Conservation (phyloP, 2,797 vertebrate species). For the Taeniopygia guttata region DNA sequence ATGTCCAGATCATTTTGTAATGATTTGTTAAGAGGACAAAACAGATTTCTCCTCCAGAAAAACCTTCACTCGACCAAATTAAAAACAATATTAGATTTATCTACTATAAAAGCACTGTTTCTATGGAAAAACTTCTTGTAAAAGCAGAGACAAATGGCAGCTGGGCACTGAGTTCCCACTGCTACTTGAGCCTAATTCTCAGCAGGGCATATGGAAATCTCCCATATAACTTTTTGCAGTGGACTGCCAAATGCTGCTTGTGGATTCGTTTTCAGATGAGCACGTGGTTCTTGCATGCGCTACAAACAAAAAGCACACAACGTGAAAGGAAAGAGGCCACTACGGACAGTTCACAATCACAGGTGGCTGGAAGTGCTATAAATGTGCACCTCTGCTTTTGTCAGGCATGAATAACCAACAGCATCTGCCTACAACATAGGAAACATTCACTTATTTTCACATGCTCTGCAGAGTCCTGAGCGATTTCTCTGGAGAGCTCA, state of each 20-base stretch:
- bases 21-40: neutral
- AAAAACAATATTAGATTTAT: neutral
- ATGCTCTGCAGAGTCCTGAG: neutral
- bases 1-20: neutral
- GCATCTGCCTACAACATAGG: neutral
- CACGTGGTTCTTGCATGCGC: rapidly evolving
- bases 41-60: neutral
- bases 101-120: neutral
- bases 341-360: neutral
- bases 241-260: neutral
- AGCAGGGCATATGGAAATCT: neutral
- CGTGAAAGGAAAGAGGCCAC: neutral
- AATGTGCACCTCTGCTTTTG: neutral
- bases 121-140: neutral
- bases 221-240: neutral
- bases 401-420: neutral
- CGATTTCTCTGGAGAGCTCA: neutral
- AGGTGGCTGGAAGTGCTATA: neutral
- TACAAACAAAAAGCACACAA: neutral
- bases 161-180: neutral
- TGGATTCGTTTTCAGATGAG: neutral
- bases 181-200: neutral
- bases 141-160: neutral
- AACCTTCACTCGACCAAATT: neutral
- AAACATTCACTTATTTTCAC: neutral